Conservation (phyloP, 2,113 vertebrate genomes). For the Bucco capensis region DNA sequence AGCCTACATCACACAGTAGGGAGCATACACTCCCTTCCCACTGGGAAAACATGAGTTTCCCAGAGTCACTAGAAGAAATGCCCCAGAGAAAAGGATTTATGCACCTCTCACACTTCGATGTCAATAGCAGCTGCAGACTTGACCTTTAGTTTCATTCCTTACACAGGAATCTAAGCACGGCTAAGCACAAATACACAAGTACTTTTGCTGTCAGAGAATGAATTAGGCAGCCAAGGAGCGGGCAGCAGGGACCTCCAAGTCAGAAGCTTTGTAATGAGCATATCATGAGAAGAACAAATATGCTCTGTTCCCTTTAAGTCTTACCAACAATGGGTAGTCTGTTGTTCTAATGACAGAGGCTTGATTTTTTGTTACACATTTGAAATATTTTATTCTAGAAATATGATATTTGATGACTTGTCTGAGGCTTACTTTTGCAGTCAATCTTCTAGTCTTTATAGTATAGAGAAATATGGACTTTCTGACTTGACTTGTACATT, state of each 20-base stretch:
- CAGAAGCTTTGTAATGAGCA: not conserved
- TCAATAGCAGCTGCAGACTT: not conserved
- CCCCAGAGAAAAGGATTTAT: not conserved
- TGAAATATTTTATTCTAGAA: not conserved
- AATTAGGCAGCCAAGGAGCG: not conserved
- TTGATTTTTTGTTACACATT: not conserved
- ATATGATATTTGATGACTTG: not conserved
- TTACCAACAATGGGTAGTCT: not conserved
- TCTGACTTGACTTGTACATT: not conserved
- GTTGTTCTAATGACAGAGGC: not conserved
- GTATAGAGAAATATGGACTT: not conserved
- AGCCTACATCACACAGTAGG: not conserved
- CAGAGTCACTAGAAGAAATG: not conserved
- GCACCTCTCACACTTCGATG: not conserved
- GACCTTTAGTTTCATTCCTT: not conserved
- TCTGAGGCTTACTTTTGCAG: not conserved
- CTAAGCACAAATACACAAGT: not conserved
- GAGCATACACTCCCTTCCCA: not conserved
- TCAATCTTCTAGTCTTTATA: not conserved
- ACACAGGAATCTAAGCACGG: not conserved
- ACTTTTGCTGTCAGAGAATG: not conserved
- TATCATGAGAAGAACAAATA: not conserved
- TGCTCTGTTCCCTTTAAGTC: not conserved
- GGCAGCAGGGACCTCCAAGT: not conserved
- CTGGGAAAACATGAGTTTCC: not conserved